Base-by-base conservation (phyloP, 2,888 invertebrate genomes). In the Xestobium rufovillosum region DNA sequence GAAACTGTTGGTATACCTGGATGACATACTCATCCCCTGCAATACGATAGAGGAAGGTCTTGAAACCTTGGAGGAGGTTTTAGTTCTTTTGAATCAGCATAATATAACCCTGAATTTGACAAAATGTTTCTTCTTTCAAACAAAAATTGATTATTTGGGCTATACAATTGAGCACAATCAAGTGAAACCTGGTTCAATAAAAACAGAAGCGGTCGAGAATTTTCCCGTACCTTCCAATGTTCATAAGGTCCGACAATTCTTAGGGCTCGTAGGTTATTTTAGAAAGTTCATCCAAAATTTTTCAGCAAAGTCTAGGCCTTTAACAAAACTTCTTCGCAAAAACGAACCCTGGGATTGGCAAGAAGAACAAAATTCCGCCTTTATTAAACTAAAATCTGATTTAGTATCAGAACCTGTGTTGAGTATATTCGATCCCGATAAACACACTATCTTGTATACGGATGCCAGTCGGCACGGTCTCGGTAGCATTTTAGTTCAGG, bases 381-480 rank as follows among this genome's bases (percentile, higher is more conserved):
- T 26, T 26, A 2, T 12, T 6, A 12, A 2, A 12, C 13, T 26
- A 26, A 26, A 26, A 3, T 3, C 11, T 12, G 13, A 12, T 26
- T 2, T 26, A 26, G 13, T 26, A 3, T 12, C 26, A 3, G 27
- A 31, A 31, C 41, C 41, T 6, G 25, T 42, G 2, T 30, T 42
- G n/a, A 15, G 29, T 13, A 23, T 33, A 14, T 36, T 36, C 15
- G 33, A 46, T 31, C 14, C 30, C 12, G 2, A 25, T 14, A 26
- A 29, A 19, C 47, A 29, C 32, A 39, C 23, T 3, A 13, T n/a
- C 2, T 11, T 44, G 8, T 38, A 39, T 34, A n/a, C 38, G n/a
- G 35, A 41, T 36, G 26, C 45, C 38, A 41, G 40, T 42, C 3
- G 15, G 8, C 2, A 25, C 10, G 17, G 47, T 36, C 3, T 47